These are phyloP conservation scores for Palythoa grandis DNA, from an alignment of 92 coral and sea anemone genomes.

Conservation along the genomic window DNA sequence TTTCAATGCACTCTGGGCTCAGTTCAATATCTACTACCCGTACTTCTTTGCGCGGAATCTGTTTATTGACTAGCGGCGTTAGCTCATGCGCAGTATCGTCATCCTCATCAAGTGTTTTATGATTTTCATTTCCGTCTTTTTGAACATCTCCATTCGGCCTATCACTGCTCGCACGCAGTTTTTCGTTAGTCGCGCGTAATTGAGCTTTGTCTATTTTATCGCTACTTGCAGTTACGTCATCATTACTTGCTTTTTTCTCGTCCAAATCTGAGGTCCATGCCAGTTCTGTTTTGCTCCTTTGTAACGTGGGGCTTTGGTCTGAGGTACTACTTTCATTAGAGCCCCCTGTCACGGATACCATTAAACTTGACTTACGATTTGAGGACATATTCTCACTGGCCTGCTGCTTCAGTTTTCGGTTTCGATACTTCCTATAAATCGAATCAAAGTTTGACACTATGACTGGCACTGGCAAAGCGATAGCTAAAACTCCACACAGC, in stretches of 20 bases:
- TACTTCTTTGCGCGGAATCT: slow-evolving; percentile 7
- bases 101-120: background rate
- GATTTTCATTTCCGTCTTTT: slow-evolving; percentile 44
- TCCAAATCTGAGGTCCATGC: slow-evolving; percentile 15
- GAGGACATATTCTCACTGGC: slow-evolving; percentile 47
- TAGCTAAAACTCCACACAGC: slow-evolving; percentile 89
- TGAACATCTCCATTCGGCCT: slow-evolving; percentile 56
- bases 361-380: slow-evolving; percentile 42
- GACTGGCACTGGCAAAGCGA: slow-evolving; percentile 96
- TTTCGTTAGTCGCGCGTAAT: slow-evolving; percentile 20
- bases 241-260: slow-evolving; percentile 16
- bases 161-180: slow-evolving; percentile 10
- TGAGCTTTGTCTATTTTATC: slow-evolving; percentile 6
- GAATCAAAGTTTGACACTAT: slow-evolving; percentile 96
- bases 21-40: slow-evolving; percentile 9
- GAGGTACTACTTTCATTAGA: slow-evolving; percentile 1
- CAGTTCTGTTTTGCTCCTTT: slow-evolving; percentile 16
- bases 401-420: slow-evolving; percentile 81
- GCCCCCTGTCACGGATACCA: slow-evolving; percentile 34
- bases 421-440: slow-evolving; percentile 82
- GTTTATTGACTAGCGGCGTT: slow-evolving; percentile 14
- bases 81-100: slow-evolving; percentile 26
- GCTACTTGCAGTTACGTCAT: background rate
- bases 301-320: slow-evolving; percentile 46
- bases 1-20: slow-evolving; percentile 35